These are phyloP conservation scores for Macrosoma leucophasiata DNA, from an alignment of 2,888 invertebrate species.

Conservation along the genomic window DNA sequence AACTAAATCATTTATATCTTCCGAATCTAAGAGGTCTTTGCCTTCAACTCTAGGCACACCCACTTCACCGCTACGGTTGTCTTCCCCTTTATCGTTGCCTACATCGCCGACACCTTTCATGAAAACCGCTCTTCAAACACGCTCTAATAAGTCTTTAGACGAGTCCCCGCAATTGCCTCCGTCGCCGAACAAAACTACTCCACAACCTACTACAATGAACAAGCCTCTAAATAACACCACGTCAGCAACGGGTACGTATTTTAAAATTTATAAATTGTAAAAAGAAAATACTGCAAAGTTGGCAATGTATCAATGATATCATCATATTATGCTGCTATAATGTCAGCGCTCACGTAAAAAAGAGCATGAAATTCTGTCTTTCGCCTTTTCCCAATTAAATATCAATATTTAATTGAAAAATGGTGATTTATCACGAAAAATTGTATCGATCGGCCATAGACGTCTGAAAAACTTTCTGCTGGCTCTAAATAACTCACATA, in stretches of 20 bases:
- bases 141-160: slow-evolving; percentile 39
- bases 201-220: slow-evolving; percentile 31
- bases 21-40: slow-evolving; percentile 58
- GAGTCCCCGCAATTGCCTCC: slow-evolving; percentile 32
- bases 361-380: no score
- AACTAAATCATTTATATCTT: slow-evolving; percentile 41
- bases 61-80: slow-evolving; percentile 51
- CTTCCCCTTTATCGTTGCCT: slow-evolving; percentile 58
- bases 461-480: slow-evolving; percentile 9
- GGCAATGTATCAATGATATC: no score
- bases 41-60: slow-evolving; percentile 59
- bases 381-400: no score
- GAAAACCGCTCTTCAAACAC: slow-evolving; percentile 40
- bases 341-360: no score
- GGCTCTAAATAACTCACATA: slow-evolving; percentile 15
- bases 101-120: slow-evolving; percentile 50
- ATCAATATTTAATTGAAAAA: no score
- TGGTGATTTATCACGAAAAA: no score
- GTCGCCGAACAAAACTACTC: slow-evolving; percentile 27
- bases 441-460: no score
- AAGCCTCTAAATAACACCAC: slow-evolving; percentile 40
- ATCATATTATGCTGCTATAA: no score
- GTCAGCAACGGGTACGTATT: slow-evolving; percentile 63
- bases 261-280: background rate
- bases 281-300: slow-evolving; percentile 1